phyloP scores from a whole-genome alignment of 2,113 vertebrate genomes.

The Psilopogon haemacephalus region DNA sequence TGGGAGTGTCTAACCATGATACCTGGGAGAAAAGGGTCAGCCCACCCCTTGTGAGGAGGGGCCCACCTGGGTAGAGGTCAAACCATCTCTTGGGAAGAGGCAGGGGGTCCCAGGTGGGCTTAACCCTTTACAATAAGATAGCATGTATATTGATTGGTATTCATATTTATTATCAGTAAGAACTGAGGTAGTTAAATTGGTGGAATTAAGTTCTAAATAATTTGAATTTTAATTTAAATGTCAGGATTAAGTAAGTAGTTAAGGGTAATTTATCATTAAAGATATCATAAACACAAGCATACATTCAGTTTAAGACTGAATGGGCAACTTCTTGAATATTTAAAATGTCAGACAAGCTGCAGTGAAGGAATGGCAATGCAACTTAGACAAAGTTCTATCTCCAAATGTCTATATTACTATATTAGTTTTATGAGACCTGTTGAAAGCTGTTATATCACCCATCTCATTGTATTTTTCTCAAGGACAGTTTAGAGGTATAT shows the following conservation, averaged over 20 bases:
- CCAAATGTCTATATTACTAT: background rate
- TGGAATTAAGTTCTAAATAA: background rate
- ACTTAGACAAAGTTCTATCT: background rate
- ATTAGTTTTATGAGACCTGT: background rate
- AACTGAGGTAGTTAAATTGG: background rate
- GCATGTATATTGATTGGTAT: background rate
- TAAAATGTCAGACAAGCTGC: background rate
- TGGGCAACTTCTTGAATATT: background rate
- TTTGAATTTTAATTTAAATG: background rate
- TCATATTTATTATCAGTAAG: background rate
- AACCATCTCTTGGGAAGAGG: too few relatives aligned
- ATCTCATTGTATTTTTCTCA: background rate
- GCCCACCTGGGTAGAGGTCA: too few relatives aligned
- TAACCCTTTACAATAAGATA: background rate
- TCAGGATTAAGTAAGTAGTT: background rate
- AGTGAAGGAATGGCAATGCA: background rate
- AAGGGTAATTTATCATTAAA: background rate
- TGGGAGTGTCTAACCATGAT: too few relatives aligned
- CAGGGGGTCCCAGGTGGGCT: too few relatives aligned
- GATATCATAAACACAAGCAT: background rate
- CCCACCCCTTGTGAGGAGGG: too few relatives aligned
- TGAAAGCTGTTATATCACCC: background rate
- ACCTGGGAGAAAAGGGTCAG: too few relatives aligned
- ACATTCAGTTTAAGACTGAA: background rate
- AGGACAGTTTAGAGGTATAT: background rate